Base-by-base conservation (phyloP, 2,113 vertebrate species). In the Porphyrio hochstetteri region DNA sequence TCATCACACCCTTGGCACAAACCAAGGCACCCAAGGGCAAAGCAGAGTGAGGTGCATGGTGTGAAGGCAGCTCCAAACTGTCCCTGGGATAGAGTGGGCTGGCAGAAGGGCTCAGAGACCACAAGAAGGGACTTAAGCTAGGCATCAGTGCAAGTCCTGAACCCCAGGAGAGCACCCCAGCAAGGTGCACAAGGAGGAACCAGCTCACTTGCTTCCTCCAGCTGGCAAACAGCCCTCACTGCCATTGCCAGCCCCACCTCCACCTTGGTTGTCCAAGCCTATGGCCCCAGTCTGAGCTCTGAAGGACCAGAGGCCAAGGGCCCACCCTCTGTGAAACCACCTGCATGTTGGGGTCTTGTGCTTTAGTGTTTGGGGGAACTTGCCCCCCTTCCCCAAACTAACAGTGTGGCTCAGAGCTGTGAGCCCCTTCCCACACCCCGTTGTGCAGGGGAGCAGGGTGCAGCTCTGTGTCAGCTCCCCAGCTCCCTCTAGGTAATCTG, bases 281-380 rank as follows among this genome's bases (percentile, higher is more conserved):
- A 6, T 0, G 6, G 29, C 7, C 31, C 60, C 52, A 21, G 1
- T 1, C 10, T 2, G 52, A 83, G 65, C 40, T 68, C 63, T 35
- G 82, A 81, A 46, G 36, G 31, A 16, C 5, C 59, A 19, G 10
- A 68, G 60, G 0, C 80, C 65, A 56, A 35, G 29, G 16, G 70
- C 7, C 20, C 21, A 31, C 36, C 16, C 25, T 44, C 14, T 57
- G 13, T 36, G 18, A 3, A 15, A 24, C 16, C 57, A 46, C 16
- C 23, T 77, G 46, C 48, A 11, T 1, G 14, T 29, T 56, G 42
- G 42, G 29, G 86, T 38, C 24, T 93, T 96, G 96, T 97, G 96
- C 96, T 96, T 93, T 60, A 16, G 40, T 35, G 27, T 74, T 36
- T 57, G 57, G 86, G 90, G 85, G 77, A 67, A 82, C 48, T 56